phyloP scores from a whole-genome alignment of 2,888 invertebrate genomes.

The Pilophorus perplexus region DNA sequence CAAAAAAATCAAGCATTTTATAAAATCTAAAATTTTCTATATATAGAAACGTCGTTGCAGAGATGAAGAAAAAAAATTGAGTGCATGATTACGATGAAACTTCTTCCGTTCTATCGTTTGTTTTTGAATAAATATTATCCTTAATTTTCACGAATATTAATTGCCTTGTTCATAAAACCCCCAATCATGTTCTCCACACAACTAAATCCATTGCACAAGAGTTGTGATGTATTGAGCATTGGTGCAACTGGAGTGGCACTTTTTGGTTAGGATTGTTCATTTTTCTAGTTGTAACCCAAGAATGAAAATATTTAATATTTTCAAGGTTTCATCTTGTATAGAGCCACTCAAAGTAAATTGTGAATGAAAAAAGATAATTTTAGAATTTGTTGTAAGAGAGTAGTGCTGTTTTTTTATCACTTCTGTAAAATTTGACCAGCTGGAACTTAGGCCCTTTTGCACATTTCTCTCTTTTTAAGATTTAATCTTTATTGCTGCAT shows the following conservation, averaged over 20 bases:
- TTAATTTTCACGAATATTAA: background rate
- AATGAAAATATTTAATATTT: no score
- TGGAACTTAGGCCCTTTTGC: no score
- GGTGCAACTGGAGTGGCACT: conserved; percentile 4
- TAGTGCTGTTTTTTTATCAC: no score
- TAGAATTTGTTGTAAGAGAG: no score
- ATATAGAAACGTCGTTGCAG: background rate
- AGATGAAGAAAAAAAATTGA: conserved; percentile 1
- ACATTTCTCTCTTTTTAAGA: no score
- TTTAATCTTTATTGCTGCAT: no score
- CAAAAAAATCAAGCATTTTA: background rate
- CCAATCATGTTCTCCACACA: background rate
- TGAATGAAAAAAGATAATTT: no score
- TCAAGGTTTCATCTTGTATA: no score
- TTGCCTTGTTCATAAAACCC: background rate
- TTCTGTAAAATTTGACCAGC: no score
- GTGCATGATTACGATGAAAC: conserved; percentile 3
- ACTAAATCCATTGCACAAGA: background rate
- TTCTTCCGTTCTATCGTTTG: background rate
- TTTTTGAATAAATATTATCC: conserved; percentile 1
- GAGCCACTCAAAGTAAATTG: no score
- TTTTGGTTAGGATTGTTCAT: conserved; percentile 8
- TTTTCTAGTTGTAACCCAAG: conserved; percentile 4
- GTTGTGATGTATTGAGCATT: background rate
- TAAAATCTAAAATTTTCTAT: no score